A percentile compares a stretch with the other conserved stretches of the same genome.
Evolutionary conservation across 2,888 invertebrate species (phyloP).

Genomic region (Ophioninae sp.): DNA sequence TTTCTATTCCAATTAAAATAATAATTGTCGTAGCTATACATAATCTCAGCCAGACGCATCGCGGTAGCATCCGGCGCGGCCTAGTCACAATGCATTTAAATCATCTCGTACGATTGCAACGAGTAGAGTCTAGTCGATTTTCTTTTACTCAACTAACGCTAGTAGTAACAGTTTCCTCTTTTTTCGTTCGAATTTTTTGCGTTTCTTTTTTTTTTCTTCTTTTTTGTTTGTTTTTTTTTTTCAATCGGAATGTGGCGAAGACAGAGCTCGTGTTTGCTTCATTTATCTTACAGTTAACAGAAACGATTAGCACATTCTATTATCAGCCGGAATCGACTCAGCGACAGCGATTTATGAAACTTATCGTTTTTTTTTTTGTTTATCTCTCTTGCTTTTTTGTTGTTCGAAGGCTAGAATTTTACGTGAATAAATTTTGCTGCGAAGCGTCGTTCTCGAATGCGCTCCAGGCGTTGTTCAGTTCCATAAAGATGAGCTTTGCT

Average conservation of each 20-base stretch:
- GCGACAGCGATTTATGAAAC: constrained; percentile 56
- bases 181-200: constrained; percentile 12
- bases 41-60: constrained; percentile 47
- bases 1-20: constrained; percentile 32
- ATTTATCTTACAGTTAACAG: constrained; percentile 66
- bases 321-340: constrained; percentile 59
- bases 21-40: constrained; percentile 47
- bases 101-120: constrained; percentile 37
- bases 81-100: constrained; percentile 31
- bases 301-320: constrained; percentile 62
- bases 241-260: constrained; percentile 62
- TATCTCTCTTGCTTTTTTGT: neutral
- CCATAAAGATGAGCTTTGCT: constrained; percentile 98
- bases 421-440: constrained; percentile 88
- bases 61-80: constrained; percentile 25
- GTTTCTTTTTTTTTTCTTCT: neutral
- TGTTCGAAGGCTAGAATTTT: constrained; percentile 70
- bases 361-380: constrained; percentile 39
- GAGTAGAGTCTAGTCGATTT: neutral
- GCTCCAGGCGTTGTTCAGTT: constrained; percentile 99
- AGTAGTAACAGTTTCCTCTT: constrained; percentile 61
- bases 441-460: constrained; percentile 95
- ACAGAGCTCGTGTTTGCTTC: constrained; percentile 43
- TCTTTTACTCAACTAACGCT: constrained; percentile 52
- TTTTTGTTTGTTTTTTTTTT: neutral